A percentile compares a stretch with the other conserved stretches of the same genome.
phyloP scores from a whole-genome alignment of 2,113 vertebrate species.

The Scortum barcoo region DNA sequence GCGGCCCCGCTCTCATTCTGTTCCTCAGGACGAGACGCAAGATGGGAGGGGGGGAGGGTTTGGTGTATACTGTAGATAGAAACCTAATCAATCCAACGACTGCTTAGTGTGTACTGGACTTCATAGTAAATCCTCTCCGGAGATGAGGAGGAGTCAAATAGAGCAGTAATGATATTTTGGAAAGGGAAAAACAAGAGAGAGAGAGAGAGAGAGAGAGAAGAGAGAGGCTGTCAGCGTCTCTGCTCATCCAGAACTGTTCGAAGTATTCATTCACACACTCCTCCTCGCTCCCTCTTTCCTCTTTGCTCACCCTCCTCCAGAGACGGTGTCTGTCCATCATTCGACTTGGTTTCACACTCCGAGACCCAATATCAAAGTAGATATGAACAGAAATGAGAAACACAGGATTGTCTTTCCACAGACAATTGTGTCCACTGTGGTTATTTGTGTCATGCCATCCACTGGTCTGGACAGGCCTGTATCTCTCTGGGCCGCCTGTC shows the following conservation, averaged over 20 bases:
- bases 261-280: slow-evolving; percentile 55
- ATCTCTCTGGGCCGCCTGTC: slow-evolving; percentile 28
- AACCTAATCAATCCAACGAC: slow-evolving; percentile 52
- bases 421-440: slow-evolving; percentile 64
- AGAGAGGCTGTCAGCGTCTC: slow-evolving; percentile 55
- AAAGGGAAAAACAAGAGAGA: slow-evolving; percentile 1
- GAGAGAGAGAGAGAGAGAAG: slow-evolving; percentile 33
- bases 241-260: slow-evolving; percentile 68
- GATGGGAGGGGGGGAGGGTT: slow-evolving; percentile 31
- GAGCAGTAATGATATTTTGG: slow-evolving; percentile 51
- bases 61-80: slow-evolving; percentile 35
- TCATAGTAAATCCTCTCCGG: slow-evolving; percentile 42
- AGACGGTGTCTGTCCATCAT: slow-evolving; percentile 63
- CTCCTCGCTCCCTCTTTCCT: slow-evolving; percentile 12
- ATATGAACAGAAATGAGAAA: slow-evolving; percentile 76
- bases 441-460: slow-evolving; percentile 65
- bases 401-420: slow-evolving; percentile 60
- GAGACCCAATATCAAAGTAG: slow-evolving; percentile 69
- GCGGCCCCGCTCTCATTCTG: slow-evolving; percentile 75
- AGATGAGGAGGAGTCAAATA: slow-evolving; percentile 28
- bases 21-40: slow-evolving; percentile 56
- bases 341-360: slow-evolving; percentile 72
- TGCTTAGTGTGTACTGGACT: slow-evolving; percentile 38
- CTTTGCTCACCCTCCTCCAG: slow-evolving; percentile 33
- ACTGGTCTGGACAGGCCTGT: slow-evolving; percentile 39